Evolutionary conservation across 2,113 vertebrate genomes (phyloP).

Genomic region (Ceyx margarethae): DNA sequence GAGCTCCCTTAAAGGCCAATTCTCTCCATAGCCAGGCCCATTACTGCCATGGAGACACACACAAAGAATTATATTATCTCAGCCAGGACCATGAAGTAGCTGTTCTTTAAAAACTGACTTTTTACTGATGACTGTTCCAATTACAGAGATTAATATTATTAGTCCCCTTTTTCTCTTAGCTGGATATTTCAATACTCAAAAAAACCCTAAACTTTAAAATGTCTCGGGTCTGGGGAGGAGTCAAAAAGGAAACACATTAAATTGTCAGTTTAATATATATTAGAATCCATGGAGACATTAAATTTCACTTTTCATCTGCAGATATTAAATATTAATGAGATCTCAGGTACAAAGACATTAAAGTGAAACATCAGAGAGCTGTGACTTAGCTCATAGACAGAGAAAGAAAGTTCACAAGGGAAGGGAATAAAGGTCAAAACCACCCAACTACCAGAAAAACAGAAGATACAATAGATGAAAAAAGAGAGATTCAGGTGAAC

Average conservation of each 20-base stretch:
- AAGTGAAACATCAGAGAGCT: conserved; percentile 52
- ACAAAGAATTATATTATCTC: neutral
- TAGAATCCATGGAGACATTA: conserved; percentile 28
- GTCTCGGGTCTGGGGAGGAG: conserved; percentile 4
- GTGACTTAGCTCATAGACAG: neutral
- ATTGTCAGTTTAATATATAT: conserved; percentile 37
- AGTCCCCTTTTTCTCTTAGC: conserved; percentile 18
- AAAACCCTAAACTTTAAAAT: conserved; percentile 31
- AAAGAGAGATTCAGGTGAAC: neutral
- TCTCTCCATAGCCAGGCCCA: neutral
- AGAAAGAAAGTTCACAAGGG: conserved; percentile 10
- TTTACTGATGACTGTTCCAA: conserved; percentile 19
- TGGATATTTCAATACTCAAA: neutral
- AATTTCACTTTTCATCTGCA: conserved; percentile 39
- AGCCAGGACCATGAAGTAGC: neutral
- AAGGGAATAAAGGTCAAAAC: conserved; percentile 51
- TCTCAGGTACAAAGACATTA: conserved; percentile 59
- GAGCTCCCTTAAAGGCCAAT: conserved; percentile 6
- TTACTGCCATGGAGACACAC: neutral
- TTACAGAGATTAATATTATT: conserved; percentile 47
- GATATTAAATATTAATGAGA: conserved; percentile 64
- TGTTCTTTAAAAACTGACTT: conserved; percentile 37
- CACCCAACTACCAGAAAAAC: conserved; percentile 21
- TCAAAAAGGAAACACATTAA: conserved; percentile 47
- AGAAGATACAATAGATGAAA: neutral